A percentile compares a stretch with the other conserved stretches of the same genome.
Evolutionary conservation across 2,113 vertebrate genomes (phyloP).

Genomic region (Nycticryphes semicollaris): DNA sequence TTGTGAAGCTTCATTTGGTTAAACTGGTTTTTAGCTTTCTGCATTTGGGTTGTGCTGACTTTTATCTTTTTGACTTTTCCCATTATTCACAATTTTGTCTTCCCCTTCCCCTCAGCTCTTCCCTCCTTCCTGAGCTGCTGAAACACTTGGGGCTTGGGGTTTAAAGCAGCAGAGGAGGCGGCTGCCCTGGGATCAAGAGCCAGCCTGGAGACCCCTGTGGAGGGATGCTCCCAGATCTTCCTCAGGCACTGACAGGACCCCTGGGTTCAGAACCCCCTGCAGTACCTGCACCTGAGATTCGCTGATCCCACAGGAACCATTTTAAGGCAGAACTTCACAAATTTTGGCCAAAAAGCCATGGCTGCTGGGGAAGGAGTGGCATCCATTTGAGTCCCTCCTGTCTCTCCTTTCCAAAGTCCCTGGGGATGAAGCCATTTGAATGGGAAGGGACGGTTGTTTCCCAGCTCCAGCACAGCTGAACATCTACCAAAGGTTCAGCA

Average conservation of each 20-base stretch:
- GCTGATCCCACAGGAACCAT: no score
- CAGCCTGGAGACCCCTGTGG: neutral
- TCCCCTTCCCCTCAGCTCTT: neutral
- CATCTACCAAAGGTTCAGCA: neutral
- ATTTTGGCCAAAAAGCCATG: neutral
- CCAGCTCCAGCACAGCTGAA: neutral
- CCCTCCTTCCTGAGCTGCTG: neutral
- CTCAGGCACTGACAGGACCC: neutral
- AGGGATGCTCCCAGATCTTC: neutral
- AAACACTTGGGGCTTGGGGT: neutral
- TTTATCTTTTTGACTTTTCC: neutral
- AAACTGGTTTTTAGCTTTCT: neutral
- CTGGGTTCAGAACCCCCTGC: no score
- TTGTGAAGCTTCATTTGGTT: neutral
- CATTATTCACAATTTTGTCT: neutral
- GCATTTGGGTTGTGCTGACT: no score
- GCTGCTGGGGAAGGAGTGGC: neutral
- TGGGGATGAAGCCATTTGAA: neutral
- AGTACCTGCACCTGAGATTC: neutral
- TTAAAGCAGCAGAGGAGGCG: neutral
- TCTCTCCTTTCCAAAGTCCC: neutral
- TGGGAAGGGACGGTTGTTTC: neutral
- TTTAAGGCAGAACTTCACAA: neutral
- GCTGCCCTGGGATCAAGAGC: neutral
- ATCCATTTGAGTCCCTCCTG: accelerated